Conservation (phyloP, 2,888 invertebrate species). For the Microctonus brassicae region DNA sequence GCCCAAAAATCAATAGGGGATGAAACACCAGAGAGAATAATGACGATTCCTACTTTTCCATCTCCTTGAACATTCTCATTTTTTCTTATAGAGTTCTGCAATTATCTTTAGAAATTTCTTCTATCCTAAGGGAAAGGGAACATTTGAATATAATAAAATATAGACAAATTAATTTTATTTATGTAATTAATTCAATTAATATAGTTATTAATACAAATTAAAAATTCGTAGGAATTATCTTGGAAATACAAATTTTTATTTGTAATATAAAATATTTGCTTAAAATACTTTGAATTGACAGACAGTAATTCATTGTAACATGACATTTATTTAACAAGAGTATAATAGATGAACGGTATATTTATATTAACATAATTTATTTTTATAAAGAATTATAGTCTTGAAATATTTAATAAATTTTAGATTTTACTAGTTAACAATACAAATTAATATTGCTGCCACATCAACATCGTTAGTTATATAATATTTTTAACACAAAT, state of each 20-base stretch:
- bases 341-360: neutral
- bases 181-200: too few relatives aligned
- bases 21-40: slow-evolving; percentile 22
- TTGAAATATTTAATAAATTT: neutral
- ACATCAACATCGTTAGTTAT: neutral
- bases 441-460: neutral
- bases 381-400: neutral
- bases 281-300: neutral
- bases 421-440: neutral
- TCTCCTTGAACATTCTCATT: neutral
- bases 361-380: neutral
- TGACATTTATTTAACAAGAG: neutral
- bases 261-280: neutral
- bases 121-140: too few relatives aligned
- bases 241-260: neutral
- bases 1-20: slow-evolving; percentile 37
- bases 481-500: neutral
- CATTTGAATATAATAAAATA: too few relatives aligned
- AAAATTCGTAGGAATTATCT: too few relatives aligned
- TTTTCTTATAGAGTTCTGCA: neutral
- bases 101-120: neutral
- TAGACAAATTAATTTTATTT: too few relatives aligned
- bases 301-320: neutral
- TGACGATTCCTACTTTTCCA: slow-evolving; percentile 25
- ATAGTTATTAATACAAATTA: too few relatives aligned